Base-by-base conservation (phyloP, 1,140 invertebrate species). In the Gonioctena quinquepunctata region DNA sequence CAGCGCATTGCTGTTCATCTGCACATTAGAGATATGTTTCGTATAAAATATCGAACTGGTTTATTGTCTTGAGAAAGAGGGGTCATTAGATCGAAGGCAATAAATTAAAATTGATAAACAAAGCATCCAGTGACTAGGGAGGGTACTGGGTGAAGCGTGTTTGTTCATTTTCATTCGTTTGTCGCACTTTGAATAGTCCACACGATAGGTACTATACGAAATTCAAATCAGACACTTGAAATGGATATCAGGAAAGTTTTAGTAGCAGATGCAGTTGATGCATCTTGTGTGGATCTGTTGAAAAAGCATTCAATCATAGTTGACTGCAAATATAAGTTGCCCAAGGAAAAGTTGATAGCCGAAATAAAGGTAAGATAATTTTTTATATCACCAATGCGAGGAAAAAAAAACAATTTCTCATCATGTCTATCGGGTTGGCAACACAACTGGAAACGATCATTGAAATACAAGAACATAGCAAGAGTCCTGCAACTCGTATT, bases 191-290 rank as follows among this genome's bases (percentile, higher is more conserved):
- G 33, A 42, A 2, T n/a, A 42, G 33, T 42, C n/a, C 33, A 42
- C 33, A n/a, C 16, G 11, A 8, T 42, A 13, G 8, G 11, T n/a
- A 3, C 33, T 13, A n/a, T 42, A n/a, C 16, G 11, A 13, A 42
- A 42, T 42, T n/a, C n/a, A n/a, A n/a, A n/a, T n/a, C n/a, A 42
- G 16, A 42, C 16, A 13, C 11, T 42, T 42, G 33, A 42, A 42
- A 42, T 42, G 33, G 33, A 42, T 8, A 42, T 42, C 11, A n/a
- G 52, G 72, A 88, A 87, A 57, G 94, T 99, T 49, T 84, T 99
- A 22, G 93, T 99, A 70, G 94, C 94, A 72, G 97, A 99, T 85
- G 93, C 95, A 21, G 93, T 98, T 2, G 95, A 97, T 79, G 83
- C 88, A 8, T 89, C 90, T 73, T 99, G 96, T 82, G 89, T 91